phyloP scores from a whole-genome alignment of 2,888 invertebrate genomes.

The Leptopilina drosophilae region DNA sequence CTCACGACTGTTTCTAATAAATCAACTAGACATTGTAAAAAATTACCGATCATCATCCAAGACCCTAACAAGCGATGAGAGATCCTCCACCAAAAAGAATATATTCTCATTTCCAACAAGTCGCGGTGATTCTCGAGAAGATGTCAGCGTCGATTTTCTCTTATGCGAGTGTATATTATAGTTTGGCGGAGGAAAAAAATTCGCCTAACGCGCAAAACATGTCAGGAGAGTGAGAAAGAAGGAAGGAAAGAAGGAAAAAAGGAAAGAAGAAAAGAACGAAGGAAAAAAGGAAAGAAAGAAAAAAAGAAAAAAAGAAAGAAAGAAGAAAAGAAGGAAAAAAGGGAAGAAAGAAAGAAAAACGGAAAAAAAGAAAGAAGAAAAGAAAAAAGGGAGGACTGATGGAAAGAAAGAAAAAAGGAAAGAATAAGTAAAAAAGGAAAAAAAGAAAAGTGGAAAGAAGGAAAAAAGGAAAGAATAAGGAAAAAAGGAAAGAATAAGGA shows the following conservation, averaged over 20 bases:
- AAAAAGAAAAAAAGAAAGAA: neutral
- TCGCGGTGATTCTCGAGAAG: conserved; percentile 54
- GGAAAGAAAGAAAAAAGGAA: no score
- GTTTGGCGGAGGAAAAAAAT: conserved; percentile 50
- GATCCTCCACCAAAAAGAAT: conserved; percentile 37
- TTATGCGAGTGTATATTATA: conserved; percentile 38
- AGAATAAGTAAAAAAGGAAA: no score
- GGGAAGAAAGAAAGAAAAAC: no score
- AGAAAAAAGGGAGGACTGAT: no score
- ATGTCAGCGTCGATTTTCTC: conserved; percentile 64
- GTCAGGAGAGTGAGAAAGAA: conserved; percentile 40
- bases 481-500: no score
- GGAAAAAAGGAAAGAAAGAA: no score
- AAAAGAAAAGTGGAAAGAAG: no score
- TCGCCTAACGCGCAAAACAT: conserved; percentile 26
- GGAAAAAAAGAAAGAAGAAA: no score
- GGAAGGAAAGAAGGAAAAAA: conserved; percentile 43
- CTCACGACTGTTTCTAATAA: conserved; percentile 35
- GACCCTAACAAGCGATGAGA: conserved; percentile 43
- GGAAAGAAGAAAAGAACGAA: conserved; percentile 32
- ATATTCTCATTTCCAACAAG: neutral
- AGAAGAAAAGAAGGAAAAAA: no score
- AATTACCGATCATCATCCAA: conserved; percentile 50
- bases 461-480: no score
- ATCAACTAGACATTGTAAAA: conserved; percentile 43